A percentile compares a stretch with the other conserved stretches of the same genome.
Evolutionary conservation across 2,113 vertebrate species (phyloP).

Genomic region (Saccopteryx bilineata): DNA sequence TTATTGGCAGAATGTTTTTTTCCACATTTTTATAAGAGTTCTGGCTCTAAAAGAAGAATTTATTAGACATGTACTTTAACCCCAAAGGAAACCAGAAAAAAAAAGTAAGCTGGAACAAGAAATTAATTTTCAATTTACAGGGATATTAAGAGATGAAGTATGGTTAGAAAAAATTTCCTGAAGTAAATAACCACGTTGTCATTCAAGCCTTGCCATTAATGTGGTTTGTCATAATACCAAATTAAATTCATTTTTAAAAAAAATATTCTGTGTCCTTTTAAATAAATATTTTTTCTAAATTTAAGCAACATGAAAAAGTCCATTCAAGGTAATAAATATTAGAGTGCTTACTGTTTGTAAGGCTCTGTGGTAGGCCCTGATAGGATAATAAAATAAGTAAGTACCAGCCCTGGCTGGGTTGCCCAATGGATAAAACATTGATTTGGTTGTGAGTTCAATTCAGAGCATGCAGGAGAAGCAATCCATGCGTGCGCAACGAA

Average conservation of each 20-base stretch:
- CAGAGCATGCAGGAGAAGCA: no score
- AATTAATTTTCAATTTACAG: slow-evolving; percentile 76
- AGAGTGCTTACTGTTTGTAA: slow-evolving; percentile 46
- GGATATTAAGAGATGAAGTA: slow-evolving; percentile 79
- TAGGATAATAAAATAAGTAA: background rate
- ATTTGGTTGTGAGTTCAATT: background rate
- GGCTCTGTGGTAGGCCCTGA: background rate
- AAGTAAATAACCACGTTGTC: slow-evolving; percentile 69
- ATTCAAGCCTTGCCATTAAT: slow-evolving; percentile 65
- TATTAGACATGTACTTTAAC: slow-evolving; percentile 71
- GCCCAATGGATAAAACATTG: no score
- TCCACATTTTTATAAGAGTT: slow-evolving; percentile 64
- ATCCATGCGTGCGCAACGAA: no score
- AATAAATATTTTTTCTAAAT: slow-evolving; percentile 63
- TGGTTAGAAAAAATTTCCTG: slow-evolving; percentile 72
- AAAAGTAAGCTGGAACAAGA: slow-evolving; percentile 69
- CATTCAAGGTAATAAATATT: slow-evolving; percentile 58
- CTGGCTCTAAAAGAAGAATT: slow-evolving; percentile 68
- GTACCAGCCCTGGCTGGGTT: background rate
- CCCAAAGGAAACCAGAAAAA: slow-evolving; percentile 74
- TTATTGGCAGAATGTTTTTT: slow-evolving; percentile 62
- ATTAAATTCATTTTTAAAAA: slow-evolving; percentile 73
- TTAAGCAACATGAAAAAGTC: slow-evolving; percentile 67
- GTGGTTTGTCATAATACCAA: slow-evolving; percentile 74
- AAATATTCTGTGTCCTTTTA: slow-evolving; percentile 38